Base-by-base conservation (phyloP, 2,113 vertebrate genomes). In the Eurystomus gularis region DNA sequence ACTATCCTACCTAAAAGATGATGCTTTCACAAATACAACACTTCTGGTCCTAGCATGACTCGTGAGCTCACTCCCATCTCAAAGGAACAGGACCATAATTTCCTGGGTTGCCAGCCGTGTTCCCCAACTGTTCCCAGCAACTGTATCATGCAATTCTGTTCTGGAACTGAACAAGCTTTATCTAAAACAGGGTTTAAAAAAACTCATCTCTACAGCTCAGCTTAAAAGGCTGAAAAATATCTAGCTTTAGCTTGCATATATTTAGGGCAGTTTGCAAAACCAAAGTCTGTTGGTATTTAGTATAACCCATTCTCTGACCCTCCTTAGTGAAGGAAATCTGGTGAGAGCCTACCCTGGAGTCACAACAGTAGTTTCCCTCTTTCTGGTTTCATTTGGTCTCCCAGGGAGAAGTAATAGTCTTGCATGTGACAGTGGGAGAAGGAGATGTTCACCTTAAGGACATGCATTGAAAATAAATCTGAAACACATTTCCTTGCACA, bases 351-450 rank as follows among this genome's bases (percentile, higher is more conserved):
- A 69, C 72, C 95, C 95, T 94, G 69, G 58, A 93, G 92, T 94
- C 80, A 82, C 26, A 95, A 75, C 39, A 94, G 57, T 54, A 84
- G 76, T 89, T 96, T 89, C 92, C 70, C 65, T 93, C 84, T 95
- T 93, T 72, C 84, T 93, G 70, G 62, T 93, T 97, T 96, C 96
- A 96, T 96, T 95, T 96, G 84, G 81, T 88, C 35, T 97, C 93
- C 83, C 73, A 65, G 82, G 83, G 75, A 95, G 93, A 55, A 79
- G 69, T 93, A 96, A 95, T 94, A 86, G 88, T 91, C 66, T 91
- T 85, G 93, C 81, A 19, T 91, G 94, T 82, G 75, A 93, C 57
- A 61, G 33, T 49, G 31, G 48, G 31, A 91, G 64, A 72, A 68
- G 58, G 60, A 90, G 77, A 91, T 79, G 46, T 96, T 97, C 91